Percentiles rank a stretch among this genome's conserved stretches.
Conservation (phyloP, 1,140 invertebrate genomes). For the Drosophila nigromelanica region DNA sequence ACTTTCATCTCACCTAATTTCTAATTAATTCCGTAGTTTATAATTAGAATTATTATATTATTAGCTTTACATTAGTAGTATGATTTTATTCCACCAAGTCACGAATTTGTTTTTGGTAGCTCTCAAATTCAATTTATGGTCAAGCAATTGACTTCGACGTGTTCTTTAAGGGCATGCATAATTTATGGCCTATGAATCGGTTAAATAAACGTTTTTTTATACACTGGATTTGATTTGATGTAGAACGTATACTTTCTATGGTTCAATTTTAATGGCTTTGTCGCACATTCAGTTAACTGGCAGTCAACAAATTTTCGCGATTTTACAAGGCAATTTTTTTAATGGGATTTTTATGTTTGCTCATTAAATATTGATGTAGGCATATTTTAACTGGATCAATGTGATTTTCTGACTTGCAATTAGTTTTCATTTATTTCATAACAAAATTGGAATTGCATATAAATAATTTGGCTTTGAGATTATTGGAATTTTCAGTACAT, state of each 20-base stretch:
- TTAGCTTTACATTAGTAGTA: slow-evolving; percentile 18
- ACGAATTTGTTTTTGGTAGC: slow-evolving; percentile 13
- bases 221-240: slow-evolving; percentile 16
- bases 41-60: slow-evolving; percentile 3
- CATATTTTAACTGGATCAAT: not conserved
- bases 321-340: slow-evolving; percentile 2
- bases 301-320: not conserved
- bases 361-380: slow-evolving; percentile 22
- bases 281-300: not conserved
- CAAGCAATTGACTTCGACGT: slow-evolving; percentile 5
- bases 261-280: not conserved
- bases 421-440: not conserved
- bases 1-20: slow-evolving; percentile 9
- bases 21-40: slow-evolving; percentile 19
- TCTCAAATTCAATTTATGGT: slow-evolving; percentile 9
- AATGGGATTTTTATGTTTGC: slow-evolving; percentile 4
- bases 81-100: slow-evolving; percentile 31
- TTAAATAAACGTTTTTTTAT: slow-evolving; percentile 15
- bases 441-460: not conserved
- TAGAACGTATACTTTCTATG: not conserved
- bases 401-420: slow-evolving; percentile 5
- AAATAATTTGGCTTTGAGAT: not conserved
- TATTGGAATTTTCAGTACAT: not conserved
- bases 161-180: slow-evolving; percentile 25
- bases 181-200: slow-evolving; percentile 5